Base-by-base conservation (phyloP, 2,888 invertebrate species). In the Stenodera caucasica region DNA sequence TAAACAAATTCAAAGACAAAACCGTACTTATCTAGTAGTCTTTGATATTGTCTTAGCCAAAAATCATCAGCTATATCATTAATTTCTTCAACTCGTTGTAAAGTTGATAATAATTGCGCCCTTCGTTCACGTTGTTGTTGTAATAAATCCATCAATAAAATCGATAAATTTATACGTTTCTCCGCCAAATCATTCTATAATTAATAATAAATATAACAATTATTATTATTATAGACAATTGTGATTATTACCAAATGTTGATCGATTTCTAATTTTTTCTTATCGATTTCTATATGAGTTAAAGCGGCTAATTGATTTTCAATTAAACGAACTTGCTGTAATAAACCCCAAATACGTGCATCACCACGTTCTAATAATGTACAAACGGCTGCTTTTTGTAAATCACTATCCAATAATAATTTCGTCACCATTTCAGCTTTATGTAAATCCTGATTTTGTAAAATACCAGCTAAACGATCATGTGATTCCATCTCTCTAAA, bases 21-120 rank as follows among this genome's bases (percentile, higher is more conserved):
- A n/a, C n/a, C 14, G 55, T 69, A 80, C 79, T 77, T 86, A 75
- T 94, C 91, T 75, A 94, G 83, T 49, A 95, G 80, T 67, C 88
- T 86, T 78, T 95, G 94, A 78, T 93, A 95, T 78, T 94, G 94
- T 73, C 86, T 83, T 65, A 91, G 80, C 91, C 91, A 91, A 77
- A 89, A 91, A 73, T 88, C 87, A 69, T 84, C 81, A 1, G 82
- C 78, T 53, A 77, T 80, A 67, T 81, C 81, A 61, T 80, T 82
- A 67, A 83, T 81, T 52, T 81, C 78, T 78, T 94, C 93, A 84
- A 94, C 89, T 73, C 87, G 88, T 70, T 85, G 83, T 72, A 92
- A 80, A 0, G 89, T 89, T 14, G 86, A 84, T 60, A 90, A 78
- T 53, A 91, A 80, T 74, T 91, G 87, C 60, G 83, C 80, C 67